Percentiles rank a stretch among this genome's conserved stretches.
Conservation (phyloP, 2,113 vertebrate species). For the Castor canadensis region DNA sequence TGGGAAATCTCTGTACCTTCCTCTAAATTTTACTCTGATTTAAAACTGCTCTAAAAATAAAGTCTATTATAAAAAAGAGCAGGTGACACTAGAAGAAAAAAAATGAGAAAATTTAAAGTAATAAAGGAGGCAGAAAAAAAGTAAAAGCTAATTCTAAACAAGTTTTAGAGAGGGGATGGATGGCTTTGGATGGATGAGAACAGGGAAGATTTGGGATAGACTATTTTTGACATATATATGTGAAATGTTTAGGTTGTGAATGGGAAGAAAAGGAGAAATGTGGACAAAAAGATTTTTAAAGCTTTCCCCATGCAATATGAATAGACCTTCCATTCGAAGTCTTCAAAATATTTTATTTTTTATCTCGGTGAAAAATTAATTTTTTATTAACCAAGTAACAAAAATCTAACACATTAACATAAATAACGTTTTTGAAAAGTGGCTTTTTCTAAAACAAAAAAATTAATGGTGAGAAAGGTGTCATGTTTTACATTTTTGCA, state of each 20-base stretch:
- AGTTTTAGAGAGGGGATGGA: background rate
- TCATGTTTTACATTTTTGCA: background rate
- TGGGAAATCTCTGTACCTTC: no score
- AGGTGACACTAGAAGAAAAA: background rate
- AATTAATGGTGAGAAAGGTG: background rate
- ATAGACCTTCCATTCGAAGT: background rate
- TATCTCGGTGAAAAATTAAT: background rate
- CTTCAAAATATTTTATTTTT: no score
- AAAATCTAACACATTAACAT: background rate
- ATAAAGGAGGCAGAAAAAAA: background rate
- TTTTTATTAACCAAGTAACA: constrained; percentile 13
- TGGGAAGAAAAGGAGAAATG: background rate
- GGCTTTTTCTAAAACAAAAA: background rate
- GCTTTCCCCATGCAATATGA: background rate
- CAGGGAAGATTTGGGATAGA: background rate
- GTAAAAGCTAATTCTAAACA: background rate
- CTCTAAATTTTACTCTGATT: no score
- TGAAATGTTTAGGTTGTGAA: background rate
- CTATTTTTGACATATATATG: background rate
- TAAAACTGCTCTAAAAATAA: no score
- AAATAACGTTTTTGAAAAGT: background rate
- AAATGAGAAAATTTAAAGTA: background rate
- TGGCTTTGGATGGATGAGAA: background rate
- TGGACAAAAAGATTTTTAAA: background rate
- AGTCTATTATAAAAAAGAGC: no score